These are phyloP conservation scores for Grapholita molesta DNA, from an alignment of 1,140 invertebrate genomes.

Conservation along the genomic window DNA sequence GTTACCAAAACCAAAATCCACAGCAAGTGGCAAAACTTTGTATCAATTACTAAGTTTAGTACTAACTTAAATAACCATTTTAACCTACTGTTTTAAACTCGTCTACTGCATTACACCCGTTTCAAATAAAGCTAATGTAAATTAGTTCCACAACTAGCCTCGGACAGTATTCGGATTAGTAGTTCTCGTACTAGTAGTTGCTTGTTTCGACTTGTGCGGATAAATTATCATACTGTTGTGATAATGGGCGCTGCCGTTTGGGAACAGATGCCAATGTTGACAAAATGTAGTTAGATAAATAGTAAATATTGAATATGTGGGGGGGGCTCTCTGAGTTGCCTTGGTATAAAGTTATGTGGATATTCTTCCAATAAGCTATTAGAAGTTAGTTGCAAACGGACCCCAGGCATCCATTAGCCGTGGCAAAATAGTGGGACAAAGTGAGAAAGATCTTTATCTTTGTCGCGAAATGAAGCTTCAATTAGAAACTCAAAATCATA, in stretches of 20 bases:
- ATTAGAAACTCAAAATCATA: too few relatives aligned
- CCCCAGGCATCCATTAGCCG: not conserved
- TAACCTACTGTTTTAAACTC: not conserved
- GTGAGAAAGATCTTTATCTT: too few relatives aligned
- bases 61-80: not conserved
- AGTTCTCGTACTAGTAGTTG: not conserved
- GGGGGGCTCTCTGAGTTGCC: not conserved
- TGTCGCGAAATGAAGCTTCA: too few relatives aligned
- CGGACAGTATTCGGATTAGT: slow-evolving; percentile 2
- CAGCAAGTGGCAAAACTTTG: too few relatives aligned
- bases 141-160: slow-evolving; percentile 8
- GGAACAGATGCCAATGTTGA: not conserved
- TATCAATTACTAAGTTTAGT: not conserved
- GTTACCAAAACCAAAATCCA: too few relatives aligned
- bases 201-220: slow-evolving; percentile 6
- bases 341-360: too few relatives aligned
- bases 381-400: too few relatives aligned
- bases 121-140: not conserved
- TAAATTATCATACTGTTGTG: slow-evolving; percentile 10
- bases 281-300: not conserved
- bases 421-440: too few relatives aligned
- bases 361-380: too few relatives aligned
- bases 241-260: not conserved
- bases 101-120: not conserved
- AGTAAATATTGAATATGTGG: not conserved